Evolutionary conservation across 2,888 invertebrate species (phyloP), one percentile per base, ranked within the genome.

Genomic region (Brenthis daphne): DNA sequence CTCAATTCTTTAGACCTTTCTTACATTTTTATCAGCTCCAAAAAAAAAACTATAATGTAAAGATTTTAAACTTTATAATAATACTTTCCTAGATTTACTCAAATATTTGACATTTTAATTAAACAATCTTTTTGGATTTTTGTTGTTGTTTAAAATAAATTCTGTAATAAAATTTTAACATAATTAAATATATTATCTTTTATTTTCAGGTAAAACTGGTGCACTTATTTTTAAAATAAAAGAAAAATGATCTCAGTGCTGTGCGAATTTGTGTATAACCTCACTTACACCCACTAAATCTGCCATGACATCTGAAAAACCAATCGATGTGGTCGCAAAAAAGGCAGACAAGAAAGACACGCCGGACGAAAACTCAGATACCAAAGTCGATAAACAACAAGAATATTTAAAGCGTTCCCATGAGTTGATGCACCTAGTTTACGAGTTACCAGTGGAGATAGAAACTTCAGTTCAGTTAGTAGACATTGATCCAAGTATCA

Each of bases 261-360:
- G 37, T 60, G 47, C 24, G 37, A 55, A 54, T 16, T 55, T 13
- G 60, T 50, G 14, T 47, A 68, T 37, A 50, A 20, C 33, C 53
- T 29, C 43, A 53, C 57, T 53, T 60, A 13, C 65, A 51, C 58
- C 29, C 61, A 83, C 79, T 82, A 74, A 82, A 78, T 67, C 76
- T 80, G 85, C 87, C 82, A 92, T 92, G 92, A 92, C 92, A 79
- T 92, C 92, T 77, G 92, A 92, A 77, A 88, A 91, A 73, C 85
- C 89, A 0, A 86, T 90, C 74, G 87, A 92, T 86, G 89, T 85
- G 68, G 88, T 87, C 72, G 73, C 78, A 65, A 88, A 88, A 75
- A 89, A 90, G 73, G 78, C 85, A 68, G 83, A 87, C 71, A 76
- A 83, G 0, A 89, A 88, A 68, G 87, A 86, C 57, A 43, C 63